Evolutionary conservation across 2,113 vertebrate genomes (phyloP), one percentile per base, ranked within the genome.

Genomic region (Atrichornis clamosus): DNA sequence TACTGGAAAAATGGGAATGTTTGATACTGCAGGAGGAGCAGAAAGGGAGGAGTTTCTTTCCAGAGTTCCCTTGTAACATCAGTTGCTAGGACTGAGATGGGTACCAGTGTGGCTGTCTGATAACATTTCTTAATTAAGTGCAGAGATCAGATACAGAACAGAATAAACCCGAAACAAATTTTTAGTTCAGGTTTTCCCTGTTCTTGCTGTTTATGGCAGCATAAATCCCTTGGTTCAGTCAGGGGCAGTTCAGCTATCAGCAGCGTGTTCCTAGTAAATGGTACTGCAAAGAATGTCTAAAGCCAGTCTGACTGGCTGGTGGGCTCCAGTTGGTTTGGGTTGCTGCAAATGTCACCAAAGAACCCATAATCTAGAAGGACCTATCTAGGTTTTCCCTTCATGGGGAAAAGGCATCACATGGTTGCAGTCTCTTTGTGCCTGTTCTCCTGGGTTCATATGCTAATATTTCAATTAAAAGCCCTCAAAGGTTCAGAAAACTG

Each of bases 91-190:
- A n/a, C n/a, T n/a, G n/a, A n/a, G n/a, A n/a, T n/a, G n/a, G n/a
- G n/a, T n/a, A n/a, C n/a, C n/a, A n/a, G n/a, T n/a, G 39, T 84
- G 77, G 37, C 46, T 62, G 37, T 56, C 10, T 72, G 89, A 84
- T 94, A 95, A 84, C 19, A 15, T 65, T 91, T 90, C 46, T 95
- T 95, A 88, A 88, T 88, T 86, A 94, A 94, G 52, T 76, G 62
- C 49, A 69, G 84, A 84, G 70, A 96, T 96, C 49, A 75, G 70
- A 92, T 90, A 81, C 0, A 55, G 81, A 75, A 23, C 33, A 95
- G 74, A 89, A 37, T 84, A 50, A 82, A 72, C 69, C 41, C 1
- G 26, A 91, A 91, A 76, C 23, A 67, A 44, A 33, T 27, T 47
- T 77, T 89, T 79, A 72, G 62, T 89, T 95, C 3, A 32, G 75